Evolutionary conservation across 2,888 invertebrate genomes (phyloP).

Genomic region (Lucinisca nassula): DNA sequence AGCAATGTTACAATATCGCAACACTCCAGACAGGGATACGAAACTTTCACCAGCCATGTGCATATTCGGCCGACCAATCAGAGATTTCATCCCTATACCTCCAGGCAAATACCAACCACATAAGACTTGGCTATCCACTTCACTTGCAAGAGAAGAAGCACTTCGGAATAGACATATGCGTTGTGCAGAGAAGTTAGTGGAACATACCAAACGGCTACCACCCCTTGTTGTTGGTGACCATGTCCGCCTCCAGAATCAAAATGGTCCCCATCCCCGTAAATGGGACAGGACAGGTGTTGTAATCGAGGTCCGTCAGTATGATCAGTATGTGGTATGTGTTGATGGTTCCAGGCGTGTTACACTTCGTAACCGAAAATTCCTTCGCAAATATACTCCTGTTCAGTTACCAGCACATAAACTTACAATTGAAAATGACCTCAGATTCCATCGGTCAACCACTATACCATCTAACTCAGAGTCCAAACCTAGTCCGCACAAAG

Average conservation of each 20-base stretch:
- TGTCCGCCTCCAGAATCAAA: too few species aligned
- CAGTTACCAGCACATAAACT: background rate
- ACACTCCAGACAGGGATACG: constrained; percentile 74
- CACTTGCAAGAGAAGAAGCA: too few species aligned
- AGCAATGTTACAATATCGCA: constrained; percentile 73
- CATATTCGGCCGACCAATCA: constrained; percentile 67
- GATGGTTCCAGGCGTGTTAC: background rate
- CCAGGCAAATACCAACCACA: constrained; percentile 48
- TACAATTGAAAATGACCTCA: background rate
- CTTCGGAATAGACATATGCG: too few species aligned
- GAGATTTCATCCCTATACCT: constrained; percentile 69
- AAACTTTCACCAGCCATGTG: constrained; percentile 75
- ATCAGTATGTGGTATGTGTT: background rate
- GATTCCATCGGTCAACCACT: background rate
- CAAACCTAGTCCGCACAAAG: background rate
- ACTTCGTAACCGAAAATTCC: background rate
- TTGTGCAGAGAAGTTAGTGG: too few species aligned
- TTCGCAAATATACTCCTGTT: background rate
- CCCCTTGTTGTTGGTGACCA: too few species aligned
- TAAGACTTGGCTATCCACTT: too few species aligned
- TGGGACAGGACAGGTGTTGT: background rate
- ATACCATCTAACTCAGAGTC: background rate
- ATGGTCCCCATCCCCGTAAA: too few species aligned
- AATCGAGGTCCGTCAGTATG: background rate
- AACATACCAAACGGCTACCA: too few species aligned